These are phyloP conservation scores for Sphyrna mokarran DNA, from an alignment of 2,113 vertebrate genomes.

Conservation along the genomic window DNA sequence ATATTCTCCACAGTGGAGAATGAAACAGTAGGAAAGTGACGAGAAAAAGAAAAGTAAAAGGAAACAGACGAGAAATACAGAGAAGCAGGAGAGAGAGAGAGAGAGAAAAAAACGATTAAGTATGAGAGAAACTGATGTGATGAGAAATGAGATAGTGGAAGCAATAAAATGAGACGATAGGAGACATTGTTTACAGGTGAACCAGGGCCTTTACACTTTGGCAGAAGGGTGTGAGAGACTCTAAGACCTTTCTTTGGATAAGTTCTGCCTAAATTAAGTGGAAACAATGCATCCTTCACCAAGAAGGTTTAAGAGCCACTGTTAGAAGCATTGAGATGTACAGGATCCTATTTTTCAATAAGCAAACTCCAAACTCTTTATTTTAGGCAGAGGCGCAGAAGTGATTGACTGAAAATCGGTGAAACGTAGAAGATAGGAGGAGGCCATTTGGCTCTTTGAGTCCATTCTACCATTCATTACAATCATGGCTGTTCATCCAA, in stretches of 20 bases:
- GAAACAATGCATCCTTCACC: neutral
- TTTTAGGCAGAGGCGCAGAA: neutral
- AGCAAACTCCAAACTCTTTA: neutral
- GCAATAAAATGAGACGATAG: no score
- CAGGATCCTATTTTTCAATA: neutral
- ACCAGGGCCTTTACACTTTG: neutral
- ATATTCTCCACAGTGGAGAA: neutral
- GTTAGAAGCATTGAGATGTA: neutral
- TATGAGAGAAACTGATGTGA: neutral
- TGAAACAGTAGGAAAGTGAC: neutral
- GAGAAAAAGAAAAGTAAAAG: no score
- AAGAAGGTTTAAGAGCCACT: neutral
- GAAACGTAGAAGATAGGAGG: no score
- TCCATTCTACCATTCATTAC: no score
- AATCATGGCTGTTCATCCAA: no score
- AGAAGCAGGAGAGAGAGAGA: neutral
- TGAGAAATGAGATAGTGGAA: neutral
- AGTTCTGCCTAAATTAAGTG: neutral
- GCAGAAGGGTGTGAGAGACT: neutral
- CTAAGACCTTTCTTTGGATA: neutral
- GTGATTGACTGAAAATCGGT: neutral
- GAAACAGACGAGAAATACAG: neutral
- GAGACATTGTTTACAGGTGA: no score
- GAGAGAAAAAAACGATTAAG: neutral
- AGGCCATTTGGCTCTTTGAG: no score